phyloP scores from a whole-genome alignment of 2,113 vertebrate species.

The Tonatia bakeri region DNA sequence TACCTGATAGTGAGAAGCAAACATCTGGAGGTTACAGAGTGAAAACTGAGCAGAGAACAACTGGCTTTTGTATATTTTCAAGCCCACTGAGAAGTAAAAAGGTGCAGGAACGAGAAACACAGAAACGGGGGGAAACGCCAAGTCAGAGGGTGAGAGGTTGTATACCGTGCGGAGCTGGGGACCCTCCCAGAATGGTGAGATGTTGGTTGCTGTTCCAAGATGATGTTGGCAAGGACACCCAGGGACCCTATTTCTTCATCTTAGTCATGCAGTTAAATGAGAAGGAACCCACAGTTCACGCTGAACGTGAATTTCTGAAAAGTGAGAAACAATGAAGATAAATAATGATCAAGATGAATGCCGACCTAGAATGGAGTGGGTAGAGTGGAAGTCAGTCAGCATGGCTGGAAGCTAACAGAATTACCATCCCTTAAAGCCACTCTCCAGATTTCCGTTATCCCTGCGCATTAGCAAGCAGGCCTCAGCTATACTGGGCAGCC shows the following conservation, averaged over 20 bases:
- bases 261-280: not conserved
- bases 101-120: not conserved
- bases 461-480: not conserved
- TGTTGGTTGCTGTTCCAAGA: not conserved
- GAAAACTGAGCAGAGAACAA: not conserved
- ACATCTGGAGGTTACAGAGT: not conserved
- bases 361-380: not conserved
- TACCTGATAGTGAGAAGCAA: not conserved
- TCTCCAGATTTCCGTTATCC: not conserved
- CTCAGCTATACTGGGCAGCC: not conserved
- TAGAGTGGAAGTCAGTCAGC: not conserved
- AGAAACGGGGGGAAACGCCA: not conserved
- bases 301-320: not conserved
- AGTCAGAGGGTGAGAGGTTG: not conserved
- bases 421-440: not conserved
- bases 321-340: not conserved
- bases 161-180: accelerated
- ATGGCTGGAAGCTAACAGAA: not conserved
- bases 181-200: not conserved
- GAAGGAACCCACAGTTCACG: not conserved
- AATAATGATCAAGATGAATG: not conserved
- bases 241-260: not conserved
- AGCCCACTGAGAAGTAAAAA: not conserved
- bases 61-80: not conserved
- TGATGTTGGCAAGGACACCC: not conserved